These are phyloP conservation scores for Odontamblyopus lacepedii DNA, from an alignment of 2,797 vertebrate species.

Conservation along the genomic window DNA sequence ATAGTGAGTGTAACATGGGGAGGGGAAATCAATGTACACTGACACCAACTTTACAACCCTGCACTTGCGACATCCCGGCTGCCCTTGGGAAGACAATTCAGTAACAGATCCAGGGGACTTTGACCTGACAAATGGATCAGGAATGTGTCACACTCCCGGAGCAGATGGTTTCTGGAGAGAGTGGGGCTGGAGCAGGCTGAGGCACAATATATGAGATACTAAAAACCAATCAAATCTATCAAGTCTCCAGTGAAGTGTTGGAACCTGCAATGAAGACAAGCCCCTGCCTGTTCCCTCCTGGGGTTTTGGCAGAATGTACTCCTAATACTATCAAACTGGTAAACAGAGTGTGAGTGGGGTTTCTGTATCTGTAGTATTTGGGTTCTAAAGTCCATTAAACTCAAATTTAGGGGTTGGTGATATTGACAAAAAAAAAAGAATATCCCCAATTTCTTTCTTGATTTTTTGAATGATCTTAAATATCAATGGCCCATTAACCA, in stretches of 20 bases:
- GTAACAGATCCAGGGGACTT: constrained; percentile 9
- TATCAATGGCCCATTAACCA: too few relatives aligned
- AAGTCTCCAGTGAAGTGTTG: constrained; percentile 26
- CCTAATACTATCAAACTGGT: constrained; percentile 11
- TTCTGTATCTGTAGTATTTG: not conserved
- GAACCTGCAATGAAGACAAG: constrained; percentile 40
- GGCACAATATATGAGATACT: constrained; percentile 35
- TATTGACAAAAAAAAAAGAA: too few relatives aligned
- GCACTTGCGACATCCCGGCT: not conserved
- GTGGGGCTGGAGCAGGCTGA: constrained; percentile 37
- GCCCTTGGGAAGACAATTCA: constrained; percentile 15
- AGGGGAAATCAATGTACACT: not conserved
- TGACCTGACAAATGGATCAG: constrained; percentile 18
- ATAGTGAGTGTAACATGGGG: not conserved
- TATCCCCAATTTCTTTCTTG: too few relatives aligned
- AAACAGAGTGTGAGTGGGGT: constrained; percentile 6
- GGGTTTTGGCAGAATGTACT: constrained; percentile 16
- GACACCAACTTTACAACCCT: not conserved
- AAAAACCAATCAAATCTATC: constrained; percentile 34
- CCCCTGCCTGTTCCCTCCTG: constrained; percentile 21
- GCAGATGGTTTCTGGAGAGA: constrained; percentile 9
- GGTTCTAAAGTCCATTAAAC: not conserved
- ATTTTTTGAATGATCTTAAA: too few relatives aligned
- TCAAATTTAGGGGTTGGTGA: not conserved
- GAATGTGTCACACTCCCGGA: constrained; percentile 30